Percentiles rank a stretch among this genome's conserved stretches.
phyloP scores from a whole-genome alignment of 2,888 invertebrate genomes.

The Lepidocyrtinus sp. region DNA sequence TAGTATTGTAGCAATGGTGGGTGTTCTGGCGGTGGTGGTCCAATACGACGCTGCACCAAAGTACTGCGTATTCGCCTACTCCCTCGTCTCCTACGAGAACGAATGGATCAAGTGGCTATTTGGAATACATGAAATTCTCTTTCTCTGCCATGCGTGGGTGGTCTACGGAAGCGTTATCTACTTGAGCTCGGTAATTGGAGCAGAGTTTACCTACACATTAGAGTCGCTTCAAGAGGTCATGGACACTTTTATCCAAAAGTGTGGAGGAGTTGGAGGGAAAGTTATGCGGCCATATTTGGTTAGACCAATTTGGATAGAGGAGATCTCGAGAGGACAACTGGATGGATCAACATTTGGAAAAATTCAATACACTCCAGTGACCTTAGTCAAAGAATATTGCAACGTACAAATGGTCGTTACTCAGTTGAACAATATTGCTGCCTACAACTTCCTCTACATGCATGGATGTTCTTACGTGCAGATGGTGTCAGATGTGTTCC shows the following conservation, averaged over 20 bases:
- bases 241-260: not conserved
- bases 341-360: too few species aligned
- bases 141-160: conserved; percentile 50
- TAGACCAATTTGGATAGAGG: too few species aligned
- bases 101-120: conserved; percentile 38
- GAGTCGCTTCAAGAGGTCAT: conserved; percentile 27
- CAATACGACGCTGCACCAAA: conserved; percentile 58
- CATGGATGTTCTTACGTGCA: conserved; percentile 54
- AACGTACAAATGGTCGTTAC: conserved; percentile 30
- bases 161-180: conserved; percentile 54
- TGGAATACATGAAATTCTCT: conserved; percentile 45
- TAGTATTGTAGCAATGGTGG: conserved; percentile 42
- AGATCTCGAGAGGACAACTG: too few species aligned
- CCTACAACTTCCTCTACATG: conserved; percentile 54
- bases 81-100: conserved; percentile 26
- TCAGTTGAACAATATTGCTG: conserved; percentile 41
- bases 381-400: conserved; percentile 29
- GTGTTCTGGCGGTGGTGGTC: conserved; percentile 36
- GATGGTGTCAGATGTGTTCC: conserved; percentile 56
- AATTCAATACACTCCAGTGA: not conserved
- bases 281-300: too few species aligned
- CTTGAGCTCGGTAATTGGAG: conserved; percentile 33
- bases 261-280: too few species aligned
- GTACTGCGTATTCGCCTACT: conserved; percentile 54
- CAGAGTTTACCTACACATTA: conserved; percentile 44